Base-by-base conservation (phyloP, 1,140 invertebrate genomes). In the Hormaphis cornu region DNA sequence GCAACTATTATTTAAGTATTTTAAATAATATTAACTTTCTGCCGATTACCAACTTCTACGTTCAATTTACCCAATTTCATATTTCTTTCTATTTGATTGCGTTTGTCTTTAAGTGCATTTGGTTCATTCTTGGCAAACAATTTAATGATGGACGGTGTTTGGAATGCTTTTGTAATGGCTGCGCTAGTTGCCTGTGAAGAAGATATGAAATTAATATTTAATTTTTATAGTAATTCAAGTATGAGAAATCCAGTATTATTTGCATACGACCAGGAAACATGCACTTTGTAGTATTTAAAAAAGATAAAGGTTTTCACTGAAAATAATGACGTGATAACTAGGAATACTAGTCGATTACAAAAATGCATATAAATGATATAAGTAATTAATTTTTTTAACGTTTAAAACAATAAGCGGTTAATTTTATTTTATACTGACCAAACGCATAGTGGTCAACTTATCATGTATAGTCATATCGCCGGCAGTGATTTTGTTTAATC, bases 151-250 rank as follows among this genome's bases (percentile, higher is more conserved):
- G 87, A 87, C 28, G 89, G 88, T 6, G 88, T 90, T 78, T 88
- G 82, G 74, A 90, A 90, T 8, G 88, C 88, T 75, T 85, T 79
- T 71, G 86, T 87, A 26, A 90, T 89, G 58, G 88, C 87, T 74
- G 87, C 86, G 79, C 86, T 86, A 54, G 87, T 89, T 9, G 88
- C 87, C 86, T 89, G n/a, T n/a, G n/a, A n/a, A n/a, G n/a, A n/a
- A 71, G n/a, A 3, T 1, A 42, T 59, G 24, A 59, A 12, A 33
- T 9, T 6, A 33, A 6, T 9, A 33, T 33, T 6, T 33, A 33
- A 33, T 33, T n/a, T n/a, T n/a, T n/a, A n/a, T n/a, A n/a, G n/a
- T n/a, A n/a, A n/a, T n/a, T n/a, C n/a, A n/a, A n/a, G n/a, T n/a
- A n/a, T n/a, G n/a, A n/a, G n/a, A n/a, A n/a, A n/a, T n/a, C n/a